phyloP scores from a whole-genome alignment of 1,140 invertebrate species.

The Drosophila carrolli region DNA sequence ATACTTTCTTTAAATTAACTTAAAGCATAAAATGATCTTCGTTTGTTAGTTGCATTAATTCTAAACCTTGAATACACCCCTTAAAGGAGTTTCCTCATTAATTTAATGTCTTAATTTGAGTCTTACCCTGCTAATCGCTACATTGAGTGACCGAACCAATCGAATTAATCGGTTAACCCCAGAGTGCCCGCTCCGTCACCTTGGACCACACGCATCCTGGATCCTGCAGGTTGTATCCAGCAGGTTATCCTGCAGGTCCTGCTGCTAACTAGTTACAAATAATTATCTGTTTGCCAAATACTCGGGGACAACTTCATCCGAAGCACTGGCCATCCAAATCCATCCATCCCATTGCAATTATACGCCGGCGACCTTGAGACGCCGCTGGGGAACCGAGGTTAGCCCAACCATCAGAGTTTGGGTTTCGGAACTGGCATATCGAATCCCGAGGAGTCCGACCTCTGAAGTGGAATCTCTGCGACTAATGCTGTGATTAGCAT shows the following conservation, averaged over 20 bases:
- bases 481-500: conserved; percentile 85
- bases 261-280: conserved; percentile 73
- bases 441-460: conserved; percentile 25
- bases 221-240: not conserved
- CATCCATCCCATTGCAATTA: conserved; percentile 67
- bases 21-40: not conserved
- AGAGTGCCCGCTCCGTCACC: conserved; percentile 64
- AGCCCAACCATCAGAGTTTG: conserved; percentile 60
- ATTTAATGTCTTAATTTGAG: conserved; percentile 13
- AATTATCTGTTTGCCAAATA: conserved; percentile 80
- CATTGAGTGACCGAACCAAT: conserved; percentile 51
- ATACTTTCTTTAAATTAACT: no score
- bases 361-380: conserved; percentile 41
- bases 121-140: conserved; percentile 10
- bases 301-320: conserved; percentile 41
- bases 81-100: no score
- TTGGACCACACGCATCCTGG: conserved; percentile 31
- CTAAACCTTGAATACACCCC: not conserved
- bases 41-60: not conserved
- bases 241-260: conserved; percentile 37
- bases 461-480: conserved; percentile 70
- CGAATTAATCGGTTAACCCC: conserved; percentile 67
- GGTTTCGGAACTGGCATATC: conserved; percentile 39
- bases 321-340: not conserved
- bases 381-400: conserved; percentile 53